These are phyloP conservation scores for Drosophila borborema DNA, from an alignment of 2,888 invertebrate genomes.

Conservation along the genomic window DNA sequence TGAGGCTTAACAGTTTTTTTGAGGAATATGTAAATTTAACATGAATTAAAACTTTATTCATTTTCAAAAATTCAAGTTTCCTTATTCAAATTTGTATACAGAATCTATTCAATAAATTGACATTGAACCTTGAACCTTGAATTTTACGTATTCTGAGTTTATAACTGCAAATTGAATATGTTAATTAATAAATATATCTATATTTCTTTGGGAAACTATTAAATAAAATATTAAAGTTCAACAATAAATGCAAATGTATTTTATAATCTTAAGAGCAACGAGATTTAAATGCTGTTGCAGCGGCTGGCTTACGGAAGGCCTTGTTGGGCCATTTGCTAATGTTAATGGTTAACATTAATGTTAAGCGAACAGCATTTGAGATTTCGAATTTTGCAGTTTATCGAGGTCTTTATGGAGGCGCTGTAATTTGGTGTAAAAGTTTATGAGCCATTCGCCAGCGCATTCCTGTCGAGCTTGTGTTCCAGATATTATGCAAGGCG, in stretches of 20 bases:
- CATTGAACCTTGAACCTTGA: too few relatives aligned
- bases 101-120: too few relatives aligned
- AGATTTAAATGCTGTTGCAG: neutral
- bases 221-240: neutral
- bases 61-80: too few relatives aligned
- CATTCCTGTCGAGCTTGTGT: slow-evolving; percentile 28
- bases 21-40: too few relatives aligned
- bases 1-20: too few relatives aligned
- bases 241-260: neutral
- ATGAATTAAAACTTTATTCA: too few relatives aligned
- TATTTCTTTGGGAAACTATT: too few relatives aligned
- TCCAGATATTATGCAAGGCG: slow-evolving; percentile 55
- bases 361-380: slow-evolving; percentile 35
- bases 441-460: slow-evolving; percentile 9
- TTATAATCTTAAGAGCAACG: too few relatives aligned
- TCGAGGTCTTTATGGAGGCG: slow-evolving; percentile 5
- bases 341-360: slow-evolving; percentile 44
- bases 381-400: slow-evolving; percentile 47
- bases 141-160: too few relatives aligned
- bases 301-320: slow-evolving; percentile 22
- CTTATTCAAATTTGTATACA: too few relatives aligned
- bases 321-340: slow-evolving; percentile 26
- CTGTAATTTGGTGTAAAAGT: slow-evolving; percentile 19
- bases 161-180: too few relatives aligned
- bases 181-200: too few relatives aligned